Evolutionary conservation across 2,113 vertebrate species (phyloP).

Genomic region (Serilophus lunatus): DNA sequence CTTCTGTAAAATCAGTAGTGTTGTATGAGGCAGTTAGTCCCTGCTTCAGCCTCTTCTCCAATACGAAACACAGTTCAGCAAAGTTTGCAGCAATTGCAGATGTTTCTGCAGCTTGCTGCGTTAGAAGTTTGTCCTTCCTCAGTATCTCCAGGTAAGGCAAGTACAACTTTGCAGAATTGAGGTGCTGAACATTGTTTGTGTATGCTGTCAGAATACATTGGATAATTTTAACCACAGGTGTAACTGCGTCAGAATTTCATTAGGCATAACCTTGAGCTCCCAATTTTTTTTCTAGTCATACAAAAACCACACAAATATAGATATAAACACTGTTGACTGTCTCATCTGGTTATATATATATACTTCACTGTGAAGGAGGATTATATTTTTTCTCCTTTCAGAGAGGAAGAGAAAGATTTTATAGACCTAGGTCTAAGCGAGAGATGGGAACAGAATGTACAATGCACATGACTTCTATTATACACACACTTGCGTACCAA

Average conservation of each 20-base stretch:
- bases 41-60: not conserved
- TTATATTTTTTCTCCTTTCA: not conserved
- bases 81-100: not conserved
- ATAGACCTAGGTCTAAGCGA: not conserved
- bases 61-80: not conserved
- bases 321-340: not conserved
- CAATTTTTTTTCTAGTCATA: not conserved
- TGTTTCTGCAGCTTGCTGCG: not conserved
- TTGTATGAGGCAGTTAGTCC: not conserved
- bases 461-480: not conserved
- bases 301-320: not conserved
- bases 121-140: not conserved
- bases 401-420: not conserved
- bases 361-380: not conserved
- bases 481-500: not conserved
- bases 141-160: not conserved
- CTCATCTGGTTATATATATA: not conserved
- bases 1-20: not conserved
- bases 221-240: not conserved
- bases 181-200: not conserved
- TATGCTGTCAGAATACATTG: not conserved
- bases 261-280: not conserved
- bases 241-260: not conserved
- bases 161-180: not conserved
- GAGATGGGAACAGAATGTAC: not conserved